Evolutionary conservation across 2,797 vertebrate genomes (phyloP), one percentile per base, ranked within the genome.

Genomic region (Sebastolobus altivelis): DNA sequence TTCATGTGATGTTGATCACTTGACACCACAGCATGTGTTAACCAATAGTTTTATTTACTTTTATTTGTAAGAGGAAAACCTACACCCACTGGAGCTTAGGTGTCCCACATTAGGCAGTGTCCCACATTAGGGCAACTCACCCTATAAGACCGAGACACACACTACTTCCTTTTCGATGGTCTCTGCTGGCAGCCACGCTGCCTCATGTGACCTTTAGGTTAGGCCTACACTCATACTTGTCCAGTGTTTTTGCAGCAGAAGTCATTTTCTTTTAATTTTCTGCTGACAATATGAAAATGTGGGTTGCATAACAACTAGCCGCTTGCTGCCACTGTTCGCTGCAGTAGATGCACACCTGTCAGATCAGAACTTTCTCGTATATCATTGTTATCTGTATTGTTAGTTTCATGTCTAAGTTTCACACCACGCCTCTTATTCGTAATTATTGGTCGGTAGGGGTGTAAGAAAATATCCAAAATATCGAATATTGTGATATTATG

Each of bases 91-190:
- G 16, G 43, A 46, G 43, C 16, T 46, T 46, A 46, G 6, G 43
- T 46, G 6, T 46, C 43, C 6, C 6, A 31, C 31, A 31, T 31
- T 31, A 31, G 31, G 31, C 31, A 31, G 31, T 31, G 31, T 31
- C 31, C 31, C 31, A 46, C 18, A 46, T 46, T 18, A 46, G 43
- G 43, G 43, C 43, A 46, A 46, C 43, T 46, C 43, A 46, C 1
- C 3, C 16, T 46, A 18, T 59, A 29, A 77, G 43, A 61, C 62
- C n/a, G 20, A 79, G 9, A 74, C 25, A 68, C 40, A 58, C 25
- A 1, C 29, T 22, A 84, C 87, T 86, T 87, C 63, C 75, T 68
- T 72, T 80, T 78, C 77, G 22, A 78, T 75, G 59, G 49, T 73
- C 62, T 86, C 43, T 60, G 49, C 37, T 80, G 62, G 29, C 59